phyloP scores from a whole-genome alignment of 2,113 vertebrate species.

The Dasyprocta punctata region DNA sequence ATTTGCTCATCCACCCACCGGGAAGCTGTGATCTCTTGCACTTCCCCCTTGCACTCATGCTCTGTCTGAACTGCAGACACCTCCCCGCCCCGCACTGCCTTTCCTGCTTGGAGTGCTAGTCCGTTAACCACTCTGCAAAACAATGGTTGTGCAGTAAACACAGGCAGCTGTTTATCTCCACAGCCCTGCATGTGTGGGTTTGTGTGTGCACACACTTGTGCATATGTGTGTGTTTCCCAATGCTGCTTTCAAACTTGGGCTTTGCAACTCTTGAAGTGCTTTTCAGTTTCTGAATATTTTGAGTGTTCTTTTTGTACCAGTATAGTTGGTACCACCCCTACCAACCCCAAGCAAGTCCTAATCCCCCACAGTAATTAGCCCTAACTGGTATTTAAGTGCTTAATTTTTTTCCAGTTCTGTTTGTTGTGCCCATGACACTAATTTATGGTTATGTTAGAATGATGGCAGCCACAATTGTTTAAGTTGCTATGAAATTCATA shows the following conservation, averaged over 20 bases:
- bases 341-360: constrained; percentile 43
- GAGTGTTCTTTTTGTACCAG: constrained; percentile 9
- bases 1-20: not conserved
- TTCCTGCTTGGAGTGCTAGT: not conserved
- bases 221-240: not conserved
- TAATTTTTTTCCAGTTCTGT: constrained; percentile 77
- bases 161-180: not conserved
- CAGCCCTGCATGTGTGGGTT: not conserved
- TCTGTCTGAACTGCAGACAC: not conserved
- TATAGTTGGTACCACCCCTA: constrained; percentile 43
- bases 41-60: not conserved
- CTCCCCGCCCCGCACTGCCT: not conserved
- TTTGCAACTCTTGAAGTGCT: not conserved
- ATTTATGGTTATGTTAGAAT: constrained; percentile 71
- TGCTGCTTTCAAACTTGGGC: not conserved
- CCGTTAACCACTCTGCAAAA: not conserved
- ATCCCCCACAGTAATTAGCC: constrained; percentile 61
- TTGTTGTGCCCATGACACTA: constrained; percentile 78
- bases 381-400: constrained; percentile 78
- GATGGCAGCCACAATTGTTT: constrained; percentile 59
- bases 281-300: not conserved
- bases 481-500: constrained; percentile 56
- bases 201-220: not conserved
- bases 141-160: not conserved
- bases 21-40: not conserved